Conservation (phyloP, 2,113 vertebrate species). For the Paralichthys olivaceus region DNA sequence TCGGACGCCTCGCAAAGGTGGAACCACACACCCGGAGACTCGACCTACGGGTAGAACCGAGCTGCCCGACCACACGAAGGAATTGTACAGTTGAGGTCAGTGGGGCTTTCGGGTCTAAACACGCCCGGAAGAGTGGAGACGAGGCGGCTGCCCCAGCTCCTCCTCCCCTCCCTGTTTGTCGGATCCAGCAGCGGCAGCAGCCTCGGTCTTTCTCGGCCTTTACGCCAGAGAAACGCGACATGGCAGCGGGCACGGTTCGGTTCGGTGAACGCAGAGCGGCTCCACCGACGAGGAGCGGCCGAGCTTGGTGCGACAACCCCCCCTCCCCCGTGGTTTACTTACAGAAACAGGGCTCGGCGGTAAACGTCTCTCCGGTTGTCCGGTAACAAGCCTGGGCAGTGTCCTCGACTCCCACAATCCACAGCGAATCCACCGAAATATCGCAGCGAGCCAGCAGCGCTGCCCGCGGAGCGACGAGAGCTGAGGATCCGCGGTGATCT, state of each 20-base stretch:
- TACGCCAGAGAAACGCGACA: constrained; percentile 37
- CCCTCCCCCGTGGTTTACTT: constrained; percentile 55
- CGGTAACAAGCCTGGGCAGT: constrained; percentile 71
- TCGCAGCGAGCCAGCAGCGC: constrained; percentile 54
- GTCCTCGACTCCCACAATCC: constrained; percentile 83
- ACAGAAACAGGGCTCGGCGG: constrained; percentile 50
- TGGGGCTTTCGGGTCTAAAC: constrained; percentile 23
- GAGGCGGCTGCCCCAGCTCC: constrained; percentile 47
- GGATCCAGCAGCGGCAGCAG: constrained; percentile 40
- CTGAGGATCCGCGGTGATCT: constrained; percentile 29
- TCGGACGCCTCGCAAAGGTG: background rate
- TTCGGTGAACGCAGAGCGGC: background rate
- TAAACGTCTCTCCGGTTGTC: constrained; percentile 59
- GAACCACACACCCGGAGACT: rapidly evolving
- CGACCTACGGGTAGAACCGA: background rate
- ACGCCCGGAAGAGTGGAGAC: constrained; percentile 24
- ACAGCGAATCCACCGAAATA: constrained; percentile 67
- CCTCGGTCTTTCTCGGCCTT: constrained; percentile 59
- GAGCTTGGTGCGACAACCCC: background rate
- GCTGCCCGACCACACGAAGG: background rate
- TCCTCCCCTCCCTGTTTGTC: constrained; percentile 44
- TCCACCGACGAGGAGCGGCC: background rate
- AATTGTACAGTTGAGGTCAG: constrained; percentile 7
- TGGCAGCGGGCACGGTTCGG: constrained; percentile 30
- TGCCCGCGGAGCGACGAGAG: constrained; percentile 62